A percentile compares a stretch with the other conserved stretches of the same genome.
These are phyloP conservation scores for Malurus elegans DNA, from an alignment of 2,113 vertebrate species.

Conservation along the genomic window DNA sequence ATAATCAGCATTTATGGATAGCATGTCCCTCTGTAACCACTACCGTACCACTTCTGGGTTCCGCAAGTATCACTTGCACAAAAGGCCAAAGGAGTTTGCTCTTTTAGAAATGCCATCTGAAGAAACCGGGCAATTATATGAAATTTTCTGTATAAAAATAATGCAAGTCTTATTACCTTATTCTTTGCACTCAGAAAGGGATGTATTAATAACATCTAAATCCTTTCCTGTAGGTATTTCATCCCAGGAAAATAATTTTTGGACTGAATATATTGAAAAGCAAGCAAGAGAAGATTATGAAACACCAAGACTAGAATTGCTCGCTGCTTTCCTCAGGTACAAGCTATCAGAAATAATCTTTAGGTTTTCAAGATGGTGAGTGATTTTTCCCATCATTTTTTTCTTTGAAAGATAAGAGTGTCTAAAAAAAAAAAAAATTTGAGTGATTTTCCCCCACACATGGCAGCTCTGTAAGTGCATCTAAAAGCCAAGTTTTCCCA, in stretches of 20 bases:
- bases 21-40: not conserved
- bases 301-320: not conserved
- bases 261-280: not conserved
- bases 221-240: conserved; percentile 23
- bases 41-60: not conserved
- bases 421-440: not conserved
- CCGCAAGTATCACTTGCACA: not conserved
- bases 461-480: not conserved
- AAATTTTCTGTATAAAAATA: conserved; percentile 37
- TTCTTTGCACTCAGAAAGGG: conserved; percentile 29
- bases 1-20: conserved; percentile 8
- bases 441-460: not conserved
- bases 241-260: conserved; percentile 38
- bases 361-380: not conserved
- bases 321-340: not conserved
- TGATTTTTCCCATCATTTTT: not conserved
- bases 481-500: not conserved
- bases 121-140: conserved; percentile 53
- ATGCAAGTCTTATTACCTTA: conserved; percentile 43
- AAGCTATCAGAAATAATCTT: conserved; percentile 21
- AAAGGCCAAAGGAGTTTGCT: conserved; percentile 6
- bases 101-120: conserved; percentile 49
- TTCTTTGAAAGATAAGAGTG: not conserved
- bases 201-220: conserved; percentile 33
- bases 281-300: not conserved